Evolutionary conservation across 2,113 vertebrate genomes (phyloP).

Genomic region (Clarias batrachus): DNA sequence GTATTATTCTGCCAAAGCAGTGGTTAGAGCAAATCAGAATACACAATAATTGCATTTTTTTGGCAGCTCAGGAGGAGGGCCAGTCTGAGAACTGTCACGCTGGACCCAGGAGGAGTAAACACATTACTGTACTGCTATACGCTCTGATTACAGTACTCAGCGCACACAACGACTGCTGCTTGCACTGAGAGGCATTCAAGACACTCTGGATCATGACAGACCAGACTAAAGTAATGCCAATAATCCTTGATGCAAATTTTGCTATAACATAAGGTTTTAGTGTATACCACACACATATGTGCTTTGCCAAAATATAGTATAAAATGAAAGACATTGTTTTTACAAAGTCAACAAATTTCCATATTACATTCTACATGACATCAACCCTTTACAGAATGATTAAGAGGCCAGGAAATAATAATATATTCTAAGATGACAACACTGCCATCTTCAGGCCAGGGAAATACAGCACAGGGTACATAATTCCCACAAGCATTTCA

Average conservation of each 20-base stretch:
- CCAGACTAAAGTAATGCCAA: background rate
- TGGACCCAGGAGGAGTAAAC: constrained; percentile 70
- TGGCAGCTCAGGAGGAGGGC: constrained; percentile 79
- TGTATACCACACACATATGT: background rate
- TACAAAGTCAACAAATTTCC: background rate
- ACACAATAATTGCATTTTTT: constrained; percentile 95
- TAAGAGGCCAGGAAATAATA: background rate
- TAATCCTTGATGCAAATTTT: background rate
- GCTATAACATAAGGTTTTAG: background rate
- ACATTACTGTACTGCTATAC: constrained; percentile 67
- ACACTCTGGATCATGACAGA: background rate
- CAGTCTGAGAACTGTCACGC: constrained; percentile 80
- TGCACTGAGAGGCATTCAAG: constrained; percentile 12
- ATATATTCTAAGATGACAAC: constrained; percentile 36
- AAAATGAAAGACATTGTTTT: background rate
- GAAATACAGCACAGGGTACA: background rate
- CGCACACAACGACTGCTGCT: constrained; percentile 53
- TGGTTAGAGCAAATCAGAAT: constrained; percentile 90
- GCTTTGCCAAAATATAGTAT: background rate
- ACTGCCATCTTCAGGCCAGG: constrained; percentile 22
- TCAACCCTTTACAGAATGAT: background rate
- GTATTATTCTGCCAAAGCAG: constrained; percentile 95
- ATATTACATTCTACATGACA: background rate
- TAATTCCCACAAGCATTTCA: background rate
- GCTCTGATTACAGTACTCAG: constrained; percentile 71